phyloP scores from a whole-genome alignment of 2,888 invertebrate genomes.

The Prenolepis imparis region DNA sequence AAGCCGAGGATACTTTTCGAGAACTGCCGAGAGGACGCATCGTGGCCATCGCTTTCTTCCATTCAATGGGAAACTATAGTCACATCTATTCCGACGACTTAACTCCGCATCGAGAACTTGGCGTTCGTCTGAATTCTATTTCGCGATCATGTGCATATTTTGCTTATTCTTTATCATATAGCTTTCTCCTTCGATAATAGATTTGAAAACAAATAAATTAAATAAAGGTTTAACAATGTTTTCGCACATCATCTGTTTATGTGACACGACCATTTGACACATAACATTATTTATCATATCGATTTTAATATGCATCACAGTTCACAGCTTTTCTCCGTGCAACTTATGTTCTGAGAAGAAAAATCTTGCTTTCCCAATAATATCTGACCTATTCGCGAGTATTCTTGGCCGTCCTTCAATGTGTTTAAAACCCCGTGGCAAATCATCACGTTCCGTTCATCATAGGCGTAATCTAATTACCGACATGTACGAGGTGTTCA shows the following conservation, averaged over 20 bases:
- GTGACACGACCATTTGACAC: background rate
- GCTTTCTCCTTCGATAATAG: too few relatives aligned
- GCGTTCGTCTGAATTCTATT: background rate
- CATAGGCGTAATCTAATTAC: slow-evolving; percentile 69
- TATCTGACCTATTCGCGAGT: slow-evolving; percentile 29
- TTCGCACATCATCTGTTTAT: background rate
- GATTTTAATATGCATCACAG: background rate
- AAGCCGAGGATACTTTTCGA: slow-evolving; percentile 61
- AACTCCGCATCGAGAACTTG: slow-evolving; percentile 4
- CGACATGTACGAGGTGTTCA: slow-evolving; percentile 55
- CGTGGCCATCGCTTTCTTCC: slow-evolving; percentile 61
- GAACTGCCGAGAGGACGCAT: slow-evolving; percentile 43
- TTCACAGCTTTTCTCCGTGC: background rate
- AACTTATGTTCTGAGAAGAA: slow-evolving; percentile 14
- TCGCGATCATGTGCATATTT: background rate
- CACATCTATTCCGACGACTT: slow-evolving; percentile 24
- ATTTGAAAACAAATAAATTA: background rate
- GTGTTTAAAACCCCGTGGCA: slow-evolving; percentile 52
- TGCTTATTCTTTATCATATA: background rate
- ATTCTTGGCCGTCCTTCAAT: slow-evolving; percentile 51
- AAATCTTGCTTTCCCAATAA: background rate
- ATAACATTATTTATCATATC: background rate
- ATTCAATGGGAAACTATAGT: slow-evolving; percentile 58
- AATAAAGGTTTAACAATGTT: background rate
- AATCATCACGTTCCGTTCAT: slow-evolving; percentile 28